Conservation (phyloP, 2,113 vertebrate genomes). For the Chlamydotis undulata region DNA sequence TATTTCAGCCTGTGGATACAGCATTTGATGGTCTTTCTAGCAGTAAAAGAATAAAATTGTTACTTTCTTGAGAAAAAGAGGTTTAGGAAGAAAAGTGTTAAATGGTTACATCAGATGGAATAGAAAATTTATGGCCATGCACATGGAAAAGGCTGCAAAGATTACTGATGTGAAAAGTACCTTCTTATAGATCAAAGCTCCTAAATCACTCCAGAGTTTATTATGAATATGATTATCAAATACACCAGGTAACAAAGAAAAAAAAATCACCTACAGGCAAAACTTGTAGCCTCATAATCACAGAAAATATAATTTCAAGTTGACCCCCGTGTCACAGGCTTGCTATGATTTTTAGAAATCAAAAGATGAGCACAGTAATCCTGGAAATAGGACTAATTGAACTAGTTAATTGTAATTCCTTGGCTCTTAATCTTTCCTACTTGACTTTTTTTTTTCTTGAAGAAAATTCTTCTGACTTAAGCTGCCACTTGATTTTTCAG, state of each 20-base stretch:
- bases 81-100: slow-evolving; percentile 1
- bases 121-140: background rate
- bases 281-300: background rate
- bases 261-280: background rate
- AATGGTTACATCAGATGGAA: slow-evolving; percentile 11
- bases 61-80: background rate
- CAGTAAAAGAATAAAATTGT: background rate
- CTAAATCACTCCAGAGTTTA: background rate
- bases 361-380: background rate
- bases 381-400: background rate
- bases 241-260: background rate
- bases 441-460: background rate
- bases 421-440: background rate
- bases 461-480: background rate
- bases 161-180: background rate
- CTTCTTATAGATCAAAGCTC: background rate
- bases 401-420: background rate
- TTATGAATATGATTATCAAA: background rate
- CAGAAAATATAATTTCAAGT: background rate
- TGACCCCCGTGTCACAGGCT: background rate
- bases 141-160: background rate
- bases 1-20: slow-evolving; percentile 31
- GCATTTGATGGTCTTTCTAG: background rate
- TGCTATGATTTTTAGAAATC: background rate
- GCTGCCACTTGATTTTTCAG: background rate